Evolutionary conservation across 2,113 vertebrate genomes (phyloP).

Genomic region (Nipponia nippon): DNA sequence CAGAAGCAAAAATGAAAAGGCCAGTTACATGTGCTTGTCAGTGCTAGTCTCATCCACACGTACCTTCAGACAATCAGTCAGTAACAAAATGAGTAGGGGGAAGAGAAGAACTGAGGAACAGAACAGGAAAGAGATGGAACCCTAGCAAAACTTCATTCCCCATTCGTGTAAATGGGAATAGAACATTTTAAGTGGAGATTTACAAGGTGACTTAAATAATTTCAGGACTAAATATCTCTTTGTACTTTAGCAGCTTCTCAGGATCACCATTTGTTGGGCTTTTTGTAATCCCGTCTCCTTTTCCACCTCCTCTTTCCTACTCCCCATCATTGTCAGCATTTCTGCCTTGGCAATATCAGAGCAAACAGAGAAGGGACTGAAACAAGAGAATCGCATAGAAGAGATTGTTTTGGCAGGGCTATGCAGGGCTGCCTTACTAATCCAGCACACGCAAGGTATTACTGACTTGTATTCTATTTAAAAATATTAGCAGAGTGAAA

Average conservation of each 20-base stretch:
- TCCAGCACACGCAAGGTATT: background rate
- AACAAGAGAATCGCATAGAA: conserved; percentile 20
- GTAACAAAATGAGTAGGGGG: background rate
- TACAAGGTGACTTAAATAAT: background rate
- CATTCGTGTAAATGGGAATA: background rate
- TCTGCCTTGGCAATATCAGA: background rate
- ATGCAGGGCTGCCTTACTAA: background rate
- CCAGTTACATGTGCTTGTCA: background rate
- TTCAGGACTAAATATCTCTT: background rate
- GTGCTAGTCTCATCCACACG: background rate
- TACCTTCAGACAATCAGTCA: background rate
- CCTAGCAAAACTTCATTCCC: background rate
- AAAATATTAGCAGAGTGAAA: background rate
- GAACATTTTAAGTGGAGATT: background rate
- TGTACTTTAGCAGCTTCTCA: background rate
- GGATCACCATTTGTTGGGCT: background rate
- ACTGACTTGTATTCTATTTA: background rate
- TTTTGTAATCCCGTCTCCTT: background rate
- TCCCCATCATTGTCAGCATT: background rate
- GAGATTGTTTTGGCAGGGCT: conserved; percentile 27
- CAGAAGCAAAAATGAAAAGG: conserved; percentile 7
- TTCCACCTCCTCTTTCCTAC: background rate
- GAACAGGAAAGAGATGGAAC: background rate
- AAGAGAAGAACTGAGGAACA: background rate
- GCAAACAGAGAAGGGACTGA: conserved; percentile 9